Evolutionary conservation across 2,888 invertebrate genomes (phyloP).

Genomic region (Boloria euphrosyne): DNA sequence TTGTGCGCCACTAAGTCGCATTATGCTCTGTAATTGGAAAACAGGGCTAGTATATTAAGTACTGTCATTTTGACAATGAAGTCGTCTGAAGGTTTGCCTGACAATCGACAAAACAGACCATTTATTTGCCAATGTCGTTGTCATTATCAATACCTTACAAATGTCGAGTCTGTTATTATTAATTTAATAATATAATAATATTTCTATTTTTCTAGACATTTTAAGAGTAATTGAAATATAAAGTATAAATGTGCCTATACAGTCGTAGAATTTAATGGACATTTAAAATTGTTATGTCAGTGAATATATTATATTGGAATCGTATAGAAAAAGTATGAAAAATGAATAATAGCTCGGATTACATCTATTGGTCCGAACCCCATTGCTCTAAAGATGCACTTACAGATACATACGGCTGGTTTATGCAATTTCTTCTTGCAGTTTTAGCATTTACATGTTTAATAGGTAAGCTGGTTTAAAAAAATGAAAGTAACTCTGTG

Average conservation of each 20-base stretch:
- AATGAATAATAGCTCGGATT: constrained; percentile 75
- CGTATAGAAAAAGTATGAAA: constrained; percentile 54
- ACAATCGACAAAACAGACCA: not conserved
- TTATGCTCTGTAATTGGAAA: too few species aligned
- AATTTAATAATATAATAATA: constrained; percentile 24
- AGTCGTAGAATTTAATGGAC: not conserved
- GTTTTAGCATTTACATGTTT: constrained; percentile 87
- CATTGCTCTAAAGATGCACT: constrained; percentile 87
- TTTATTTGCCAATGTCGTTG: constrained; percentile 11
- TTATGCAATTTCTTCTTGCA: constrained; percentile 86
- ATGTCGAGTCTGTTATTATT: constrained; percentile 30
- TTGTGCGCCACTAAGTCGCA: too few species aligned
- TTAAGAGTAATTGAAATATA: not conserved
- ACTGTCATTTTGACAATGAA: constrained; percentile 5
- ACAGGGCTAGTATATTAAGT: too few species aligned
- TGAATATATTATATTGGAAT: constrained; percentile 8
- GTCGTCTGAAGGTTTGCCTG: not conserved
- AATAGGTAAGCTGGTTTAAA: constrained; percentile 80
- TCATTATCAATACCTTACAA: constrained; percentile 29
- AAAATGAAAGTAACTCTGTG: constrained; percentile 16
- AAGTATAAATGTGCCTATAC: not conserved
- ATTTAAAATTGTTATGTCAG: constrained; percentile 13
- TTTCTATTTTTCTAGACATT: not conserved
- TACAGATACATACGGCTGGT: constrained; percentile 88
- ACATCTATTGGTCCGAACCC: constrained; percentile 72